Conservation (phyloP, 2,888 invertebrate genomes). For the Lucinisca nassula region DNA sequence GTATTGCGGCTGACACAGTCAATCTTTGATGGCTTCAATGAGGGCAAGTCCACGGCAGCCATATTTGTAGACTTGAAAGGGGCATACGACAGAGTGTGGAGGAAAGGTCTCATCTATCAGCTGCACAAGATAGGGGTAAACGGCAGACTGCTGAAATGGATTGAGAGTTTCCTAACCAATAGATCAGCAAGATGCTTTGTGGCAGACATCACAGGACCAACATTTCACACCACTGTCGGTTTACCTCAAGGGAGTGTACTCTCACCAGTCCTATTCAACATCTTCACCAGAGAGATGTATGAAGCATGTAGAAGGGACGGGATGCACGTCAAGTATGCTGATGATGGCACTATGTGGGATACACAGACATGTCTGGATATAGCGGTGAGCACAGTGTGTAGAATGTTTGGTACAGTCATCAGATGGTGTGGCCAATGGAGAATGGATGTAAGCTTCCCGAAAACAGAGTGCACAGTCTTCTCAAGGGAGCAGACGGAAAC, state of each 20-base stretch:
- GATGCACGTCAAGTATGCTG: constrained; percentile 17
- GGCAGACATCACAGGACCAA: background rate
- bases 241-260: constrained; percentile 10
- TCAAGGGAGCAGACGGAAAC: background rate
- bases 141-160: background rate
- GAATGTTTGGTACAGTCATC: background rate
- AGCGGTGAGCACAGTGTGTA: background rate
- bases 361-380: background rate
- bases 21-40: background rate
- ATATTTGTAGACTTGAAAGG: constrained; percentile 22
- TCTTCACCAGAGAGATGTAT: constrained; percentile 25
- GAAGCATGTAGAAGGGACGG: background rate
- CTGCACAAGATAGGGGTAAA: background rate
- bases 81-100: constrained; percentile 30
- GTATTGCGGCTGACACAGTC: background rate
- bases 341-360: constrained; percentile 17
- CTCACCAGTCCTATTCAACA: background rate
- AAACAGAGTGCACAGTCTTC: constrained; percentile 23
- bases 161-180: background rate
- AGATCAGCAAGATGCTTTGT: background rate
- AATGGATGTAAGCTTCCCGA: background rate
- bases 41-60: background rate
- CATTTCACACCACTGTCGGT: background rate
- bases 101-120: too few species aligned
- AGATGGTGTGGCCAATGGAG: constrained; percentile 4